phyloP scores from a whole-genome alignment of 2,888 invertebrate genomes.

The Brachyptera putata region DNA sequence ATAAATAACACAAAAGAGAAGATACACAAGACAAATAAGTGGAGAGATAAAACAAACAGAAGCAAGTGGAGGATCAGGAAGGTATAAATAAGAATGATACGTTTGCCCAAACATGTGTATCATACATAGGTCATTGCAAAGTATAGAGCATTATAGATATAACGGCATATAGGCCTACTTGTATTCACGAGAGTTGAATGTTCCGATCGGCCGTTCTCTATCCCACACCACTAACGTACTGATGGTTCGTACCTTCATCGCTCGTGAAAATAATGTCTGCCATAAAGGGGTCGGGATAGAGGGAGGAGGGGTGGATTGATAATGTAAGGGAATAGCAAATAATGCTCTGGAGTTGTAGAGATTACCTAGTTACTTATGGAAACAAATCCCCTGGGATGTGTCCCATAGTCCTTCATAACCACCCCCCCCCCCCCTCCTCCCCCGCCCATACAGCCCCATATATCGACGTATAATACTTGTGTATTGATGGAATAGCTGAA shows the following conservation, averaged over 20 bases:
- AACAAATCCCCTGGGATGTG: conserved; percentile 2
- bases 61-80: conserved; percentile 8
- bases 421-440: no score
- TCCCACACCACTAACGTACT: no score
- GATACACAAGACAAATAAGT: conserved; percentile 17
- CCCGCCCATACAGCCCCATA: no score
- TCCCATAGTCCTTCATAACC: no score
- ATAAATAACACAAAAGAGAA: conserved; percentile 7
- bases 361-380: conserved; percentile 15
- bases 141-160: not conserved
- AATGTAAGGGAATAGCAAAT: conserved; percentile 16
- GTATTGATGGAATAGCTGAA: no score
- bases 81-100: conserved; percentile 6
- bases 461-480: no score
- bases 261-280: not conserved
- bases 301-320: conserved; percentile 6
- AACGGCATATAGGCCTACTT: no score
- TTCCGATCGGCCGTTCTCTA: no score
- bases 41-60: conserved; percentile 18
- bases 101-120: not conserved
- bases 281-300: not conserved
- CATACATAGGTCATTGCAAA: not conserved
- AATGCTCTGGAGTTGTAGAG: conserved; percentile 7
- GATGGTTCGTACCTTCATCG: not conserved
- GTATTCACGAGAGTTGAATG: no score